Percentiles rank a stretch among this genome's conserved stretches.
Evolutionary conservation across 2,888 invertebrate species (phyloP).

Genomic region (Amphipyra tragopoginis): DNA sequence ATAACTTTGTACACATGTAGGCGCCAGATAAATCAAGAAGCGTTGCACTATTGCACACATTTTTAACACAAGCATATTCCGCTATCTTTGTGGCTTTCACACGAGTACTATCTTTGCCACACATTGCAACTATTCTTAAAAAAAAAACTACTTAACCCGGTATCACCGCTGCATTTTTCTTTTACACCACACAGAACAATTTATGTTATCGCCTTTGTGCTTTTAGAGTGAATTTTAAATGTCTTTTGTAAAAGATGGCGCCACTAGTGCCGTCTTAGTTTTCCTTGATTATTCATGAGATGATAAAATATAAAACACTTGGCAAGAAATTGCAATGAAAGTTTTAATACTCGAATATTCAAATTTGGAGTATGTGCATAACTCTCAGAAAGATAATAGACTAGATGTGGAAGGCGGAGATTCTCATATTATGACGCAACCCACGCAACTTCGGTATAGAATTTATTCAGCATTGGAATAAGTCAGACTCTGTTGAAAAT

Average conservation of each 20-base stretch:
- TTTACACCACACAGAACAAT: slow-evolving; percentile 26
- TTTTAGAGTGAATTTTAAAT: slow-evolving; percentile 36
- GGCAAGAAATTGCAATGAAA: background rate
- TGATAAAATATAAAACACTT: background rate
- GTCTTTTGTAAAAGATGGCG: slow-evolving; percentile 25
- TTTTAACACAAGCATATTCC: background rate
- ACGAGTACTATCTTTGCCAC: background rate
- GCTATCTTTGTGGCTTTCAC: background rate
- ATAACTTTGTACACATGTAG: too few relatives aligned
- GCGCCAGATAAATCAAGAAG: too few relatives aligned
- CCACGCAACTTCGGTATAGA: too few relatives aligned
- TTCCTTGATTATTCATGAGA: slow-evolving; percentile 13
- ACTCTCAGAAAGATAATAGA: background rate
- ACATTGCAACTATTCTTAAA: slow-evolving; percentile 11
- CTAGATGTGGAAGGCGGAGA: too few relatives aligned
- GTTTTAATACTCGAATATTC: background rate
- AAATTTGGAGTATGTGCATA: background rate
- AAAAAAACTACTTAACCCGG: slow-evolving; percentile 11
- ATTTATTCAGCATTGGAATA: too few relatives aligned
- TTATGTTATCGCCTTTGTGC: slow-evolving; percentile 27
- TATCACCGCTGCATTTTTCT: slow-evolving; percentile 22
- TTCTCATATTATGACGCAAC: too few relatives aligned
- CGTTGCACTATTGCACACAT: too few relatives aligned
- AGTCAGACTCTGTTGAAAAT: too few relatives aligned
- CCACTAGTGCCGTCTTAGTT: slow-evolving; percentile 3